Evolutionary conservation across 2,888 invertebrate genomes (phyloP).

Genomic region (Lasioglossum leucozonium): DNA sequence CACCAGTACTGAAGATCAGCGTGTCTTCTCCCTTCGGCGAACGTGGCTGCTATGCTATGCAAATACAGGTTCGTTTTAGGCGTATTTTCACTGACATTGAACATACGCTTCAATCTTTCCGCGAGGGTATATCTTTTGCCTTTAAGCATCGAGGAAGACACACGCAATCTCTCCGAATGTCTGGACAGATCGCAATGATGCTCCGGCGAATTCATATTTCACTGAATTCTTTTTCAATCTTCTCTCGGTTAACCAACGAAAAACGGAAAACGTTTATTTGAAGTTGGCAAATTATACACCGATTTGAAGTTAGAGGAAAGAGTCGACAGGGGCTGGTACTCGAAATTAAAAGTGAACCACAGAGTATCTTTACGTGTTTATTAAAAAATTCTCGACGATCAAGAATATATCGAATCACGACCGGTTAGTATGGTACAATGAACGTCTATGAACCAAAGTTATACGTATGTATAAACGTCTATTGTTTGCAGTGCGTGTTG

Average conservation of each 20-base stretch:
- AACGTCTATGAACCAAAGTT: constrained; percentile 52
- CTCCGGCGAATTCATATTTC: not conserved
- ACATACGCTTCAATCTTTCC: constrained; percentile 46
- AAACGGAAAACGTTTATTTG: not conserved
- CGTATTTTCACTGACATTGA: constrained; percentile 67
- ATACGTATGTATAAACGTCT: constrained; percentile 55
- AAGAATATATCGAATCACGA: constrained; percentile 65
- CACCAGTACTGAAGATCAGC: constrained; percentile 69
- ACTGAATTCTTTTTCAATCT: not conserved
- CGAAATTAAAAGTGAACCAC: not conserved
- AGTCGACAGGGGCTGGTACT: not conserved
- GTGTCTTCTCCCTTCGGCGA: constrained; percentile 76
- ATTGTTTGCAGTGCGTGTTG: constrained; percentile 39
- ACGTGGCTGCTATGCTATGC: constrained; percentile 73
- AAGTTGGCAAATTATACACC: not conserved
- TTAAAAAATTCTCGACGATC: constrained; percentile 64
- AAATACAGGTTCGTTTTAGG: constrained; percentile 73
- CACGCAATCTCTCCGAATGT: not conserved
- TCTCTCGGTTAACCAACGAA: not conserved
- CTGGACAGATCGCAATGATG: constrained; percentile 46
- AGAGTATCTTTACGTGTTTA: constrained; percentile 46
- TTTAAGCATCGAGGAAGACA: not conserved
- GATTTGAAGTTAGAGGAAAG: not conserved
- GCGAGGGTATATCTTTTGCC: not conserved
- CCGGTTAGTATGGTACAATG: constrained; percentile 37